phyloP scores from a whole-genome alignment of 2,797 vertebrate genomes.

The Tolypeutes matacus region DNA sequence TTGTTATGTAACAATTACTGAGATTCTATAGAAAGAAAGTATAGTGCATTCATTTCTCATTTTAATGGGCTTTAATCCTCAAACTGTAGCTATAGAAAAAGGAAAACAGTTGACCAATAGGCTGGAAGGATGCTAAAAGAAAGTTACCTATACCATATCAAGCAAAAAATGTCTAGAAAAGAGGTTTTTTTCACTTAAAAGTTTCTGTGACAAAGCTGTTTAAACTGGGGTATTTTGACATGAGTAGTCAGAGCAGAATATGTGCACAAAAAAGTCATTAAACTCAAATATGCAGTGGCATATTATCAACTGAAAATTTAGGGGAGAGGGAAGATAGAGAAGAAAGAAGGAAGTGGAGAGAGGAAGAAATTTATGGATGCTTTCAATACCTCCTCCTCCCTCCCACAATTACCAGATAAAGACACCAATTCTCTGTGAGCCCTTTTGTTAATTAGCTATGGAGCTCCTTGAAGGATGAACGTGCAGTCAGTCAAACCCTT shows the following conservation, averaged over 20 bases:
- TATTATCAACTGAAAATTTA: constrained; percentile 2
- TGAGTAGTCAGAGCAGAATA: constrained; percentile 11
- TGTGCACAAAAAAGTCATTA: constrained; percentile 17
- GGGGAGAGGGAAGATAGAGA: not conserved
- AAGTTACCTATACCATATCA: not conserved
- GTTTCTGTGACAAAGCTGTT: constrained; percentile 38
- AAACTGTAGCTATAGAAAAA: not conserved
- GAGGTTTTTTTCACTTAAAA: not conserved
- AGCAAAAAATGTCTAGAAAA: constrained; percentile 26
- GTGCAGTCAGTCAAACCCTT: not conserved
- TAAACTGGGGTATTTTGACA: not conserved
- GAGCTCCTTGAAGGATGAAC: not conserved
- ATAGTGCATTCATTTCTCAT: constrained; percentile 55
- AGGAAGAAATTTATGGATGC: not conserved
- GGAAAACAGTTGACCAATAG: not conserved
- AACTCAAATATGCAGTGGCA: not conserved
- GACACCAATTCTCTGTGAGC: not conserved
- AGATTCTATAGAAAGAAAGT: constrained; percentile 46
- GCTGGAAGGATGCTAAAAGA: not conserved
- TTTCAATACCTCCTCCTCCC: not conserved
- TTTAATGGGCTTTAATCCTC: constrained; percentile 22
- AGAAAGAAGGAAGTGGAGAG: not conserved
- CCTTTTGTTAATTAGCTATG: not conserved
- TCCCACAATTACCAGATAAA: not conserved
- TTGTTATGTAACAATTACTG: constrained; percentile 36